A percentile compares a stretch with the other conserved stretches of the same genome.
These are phyloP conservation scores for Ichneumoninae sp. DNA, from an alignment of 2,888 invertebrate species.

Conservation along the genomic window DNA sequence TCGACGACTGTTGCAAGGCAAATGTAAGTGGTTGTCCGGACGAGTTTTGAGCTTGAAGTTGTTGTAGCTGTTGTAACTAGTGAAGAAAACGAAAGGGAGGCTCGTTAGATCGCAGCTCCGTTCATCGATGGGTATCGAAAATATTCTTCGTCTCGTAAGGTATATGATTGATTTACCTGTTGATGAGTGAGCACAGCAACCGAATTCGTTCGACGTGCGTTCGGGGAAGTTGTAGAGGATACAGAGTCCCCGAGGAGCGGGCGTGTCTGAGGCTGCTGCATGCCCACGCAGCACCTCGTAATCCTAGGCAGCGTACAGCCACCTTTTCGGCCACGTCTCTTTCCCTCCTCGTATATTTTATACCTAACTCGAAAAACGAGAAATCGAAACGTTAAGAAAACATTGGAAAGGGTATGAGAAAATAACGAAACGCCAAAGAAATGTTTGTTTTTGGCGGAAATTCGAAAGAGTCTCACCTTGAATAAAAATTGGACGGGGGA, in stretches of 20 bases:
- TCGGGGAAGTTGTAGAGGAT: slow-evolving; percentile 85
- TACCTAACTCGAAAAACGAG: slow-evolving; percentile 26
- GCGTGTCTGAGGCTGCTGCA: slow-evolving; percentile 85
- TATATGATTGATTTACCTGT: slow-evolving; percentile 75
- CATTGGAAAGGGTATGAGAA: no score
- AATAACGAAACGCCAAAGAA: no score
- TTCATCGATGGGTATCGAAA: not conserved
- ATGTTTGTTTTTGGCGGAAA: no score
- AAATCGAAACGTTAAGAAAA: not conserved
- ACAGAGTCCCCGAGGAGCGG: slow-evolving; percentile 85
- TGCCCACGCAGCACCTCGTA: slow-evolving; percentile 85
- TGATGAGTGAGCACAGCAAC: slow-evolving; percentile 83
- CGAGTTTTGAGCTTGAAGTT: slow-evolving; percentile 82
- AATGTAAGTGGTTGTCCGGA: slow-evolving; percentile 82
- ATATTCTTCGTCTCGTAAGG: not conserved
- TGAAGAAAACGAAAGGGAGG: slow-evolving; percentile 47
- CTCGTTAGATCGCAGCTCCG: not conserved
- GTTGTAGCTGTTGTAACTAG: slow-evolving; percentile 83
- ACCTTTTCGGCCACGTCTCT: slow-evolving; percentile 79
- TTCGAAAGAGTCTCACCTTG: slow-evolving; percentile 38
- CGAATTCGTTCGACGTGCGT: slow-evolving; percentile 82
- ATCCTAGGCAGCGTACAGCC: slow-evolving; percentile 84
- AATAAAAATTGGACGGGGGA: slow-evolving; percentile 33
- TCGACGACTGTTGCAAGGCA: slow-evolving; percentile 82
- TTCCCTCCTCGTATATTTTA: slow-evolving; percentile 54